Evolutionary conservation across 2,113 vertebrate genomes (phyloP).

Genomic region (Potamarius usumacintae): DNA sequence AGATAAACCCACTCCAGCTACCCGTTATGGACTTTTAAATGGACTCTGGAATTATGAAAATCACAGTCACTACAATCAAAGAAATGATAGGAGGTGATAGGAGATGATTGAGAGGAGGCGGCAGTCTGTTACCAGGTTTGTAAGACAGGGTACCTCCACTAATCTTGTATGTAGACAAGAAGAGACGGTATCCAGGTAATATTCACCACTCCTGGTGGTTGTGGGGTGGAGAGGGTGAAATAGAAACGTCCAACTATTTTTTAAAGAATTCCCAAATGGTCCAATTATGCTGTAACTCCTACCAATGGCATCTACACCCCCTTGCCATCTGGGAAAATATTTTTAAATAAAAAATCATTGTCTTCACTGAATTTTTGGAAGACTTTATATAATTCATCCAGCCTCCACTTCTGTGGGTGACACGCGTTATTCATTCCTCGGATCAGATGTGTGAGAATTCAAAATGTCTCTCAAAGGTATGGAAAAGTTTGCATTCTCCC

Average conservation of each 20-base stretch:
- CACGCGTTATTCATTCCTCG: not conserved
- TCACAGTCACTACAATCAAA: not conserved
- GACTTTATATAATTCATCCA: slow-evolving; percentile 45
- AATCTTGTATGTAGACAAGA: not conserved
- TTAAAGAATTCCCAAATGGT: not conserved
- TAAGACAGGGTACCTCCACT: not conserved
- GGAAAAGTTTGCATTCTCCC: not conserved
- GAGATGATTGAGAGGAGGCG: not conserved
- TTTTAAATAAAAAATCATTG: slow-evolving; percentile 25
- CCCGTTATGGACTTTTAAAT: no score
- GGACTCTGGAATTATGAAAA: not conserved
- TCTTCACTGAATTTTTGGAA: slow-evolving; percentile 10
- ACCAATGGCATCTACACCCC: slow-evolving; percentile 16
- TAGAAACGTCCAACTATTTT: not conserved
- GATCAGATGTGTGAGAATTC: not conserved
- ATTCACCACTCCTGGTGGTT: not conserved
- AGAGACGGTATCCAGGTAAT: not conserved
- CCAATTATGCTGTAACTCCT: slow-evolving; percentile 10
- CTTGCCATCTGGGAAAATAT: slow-evolving; percentile 28
- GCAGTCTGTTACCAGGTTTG: not conserved
- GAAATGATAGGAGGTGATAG: not conserved
- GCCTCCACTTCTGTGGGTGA: slow-evolving; percentile 51
- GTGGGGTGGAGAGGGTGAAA: not conserved
- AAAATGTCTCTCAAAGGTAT: not conserved
- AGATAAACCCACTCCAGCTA: not conserved